Evolutionary conservation across 2,888 invertebrate species (phyloP), one percentile per base, ranked within the genome.

Genomic region (Blastobasis lacticolella): DNA sequence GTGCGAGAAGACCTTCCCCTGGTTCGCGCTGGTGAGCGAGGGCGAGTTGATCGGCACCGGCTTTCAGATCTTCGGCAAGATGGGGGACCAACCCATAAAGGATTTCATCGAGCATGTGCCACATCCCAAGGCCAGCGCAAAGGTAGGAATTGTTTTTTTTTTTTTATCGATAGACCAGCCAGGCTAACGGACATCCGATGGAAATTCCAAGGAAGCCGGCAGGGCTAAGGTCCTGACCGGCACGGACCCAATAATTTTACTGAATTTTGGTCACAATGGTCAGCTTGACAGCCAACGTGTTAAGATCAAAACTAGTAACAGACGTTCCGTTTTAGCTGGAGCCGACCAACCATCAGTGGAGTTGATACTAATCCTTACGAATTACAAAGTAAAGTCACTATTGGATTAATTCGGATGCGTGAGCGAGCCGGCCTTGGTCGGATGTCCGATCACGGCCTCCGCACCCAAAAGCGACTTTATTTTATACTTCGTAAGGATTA

Each of bases 11-110:
- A 46, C 69, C n/a, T 54, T 75, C 50, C 80, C 81, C 10, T 84
- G 81, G 78, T 82, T 82, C 56, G 73, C 67, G n/a, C 53, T 79
- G 56, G 71, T 73, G 4, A 73, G 71, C 37, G 62, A 71, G 10
- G 75, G 75, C 0, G 71, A 79, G 9, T 66, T 78, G 37, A 62
- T 81, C 42, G 81, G 78, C n/a, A 71, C 76, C 1, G 78, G 81
- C 4, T 79, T 81, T 63, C 76, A 79, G 55, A 62, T 75, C 48
- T 66, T 78, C 53, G 84, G 80, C 10, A 66, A 61, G 41, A 61
- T 71, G 10, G 64, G 69, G 4, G 54, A 54, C 54, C 60, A 57
- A 51, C 56, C 52, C 42, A 64, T 53, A 46, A 56, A 71, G 5
- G 64, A 71, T 38, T 84, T 81, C 80, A 80, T 80, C 51, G 83